Base-by-base conservation (phyloP, 2,888 invertebrate genomes). In the Flexamia atlantica region DNA sequence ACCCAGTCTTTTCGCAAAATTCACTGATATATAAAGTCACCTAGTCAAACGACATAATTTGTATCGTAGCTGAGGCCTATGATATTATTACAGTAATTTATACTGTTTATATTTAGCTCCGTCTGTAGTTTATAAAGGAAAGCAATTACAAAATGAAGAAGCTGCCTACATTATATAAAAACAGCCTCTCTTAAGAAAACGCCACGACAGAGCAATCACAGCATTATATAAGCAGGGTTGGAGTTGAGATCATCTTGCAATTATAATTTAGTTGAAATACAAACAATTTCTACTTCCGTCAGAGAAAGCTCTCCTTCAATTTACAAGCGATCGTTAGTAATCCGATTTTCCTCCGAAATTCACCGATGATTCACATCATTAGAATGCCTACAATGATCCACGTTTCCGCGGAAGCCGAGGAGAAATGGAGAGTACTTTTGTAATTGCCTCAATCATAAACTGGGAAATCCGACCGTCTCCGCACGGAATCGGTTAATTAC, bases 341-440 rank as follows among this genome's bases (percentile, higher is more conserved):
- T 57, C 23, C 23, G 3, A 57, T 23, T 7, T 57, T 57, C 23
- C 50, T 10, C 50, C 17, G 14, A n/a, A n/a, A n/a, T n/a, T n/a
- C n/a, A n/a, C 12, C 57, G 57, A 57, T 57, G 57, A 57, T 57
- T 57, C 57, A 1, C 57, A 57, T n/a, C 20, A 23, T 57, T 57
- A 57, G 57, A 57, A 57, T 23, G 20, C 5, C 9, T 57, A 57
- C 57, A 57, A 57, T 57, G 57, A 57, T 57, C 17, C 57, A n/a
- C n/a, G 23, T 57, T 57, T 50, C 50, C 60, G 53, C 53, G 53
- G 53, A 53, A 53, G 23, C 53, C 5, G 60, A 28, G 60, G 68
- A 2, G 68, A 68, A 68, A 68, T 68, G 32, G 68, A 68, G 32
- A 68, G 68, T 68, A 68, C 30, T 68, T 68, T 17, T 28, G 53